phyloP scores from a whole-genome alignment of 2,797 vertebrate species.

The Peromyscus melanophrys region DNA sequence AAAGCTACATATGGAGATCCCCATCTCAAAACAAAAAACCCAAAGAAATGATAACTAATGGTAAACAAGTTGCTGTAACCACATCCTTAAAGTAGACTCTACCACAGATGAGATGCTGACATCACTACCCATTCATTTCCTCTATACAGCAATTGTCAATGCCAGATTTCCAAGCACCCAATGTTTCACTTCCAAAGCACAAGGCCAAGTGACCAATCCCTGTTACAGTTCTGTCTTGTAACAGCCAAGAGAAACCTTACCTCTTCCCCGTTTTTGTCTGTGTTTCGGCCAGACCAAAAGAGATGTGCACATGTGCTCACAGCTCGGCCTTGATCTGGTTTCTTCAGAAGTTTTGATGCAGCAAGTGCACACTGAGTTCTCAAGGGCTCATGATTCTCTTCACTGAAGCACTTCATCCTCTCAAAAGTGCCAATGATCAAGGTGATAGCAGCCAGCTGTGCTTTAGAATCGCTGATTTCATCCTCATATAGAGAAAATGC shows the following conservation, averaged over 20 bases:
- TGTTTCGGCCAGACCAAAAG: slow-evolving; percentile 98
- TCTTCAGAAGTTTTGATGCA: slow-evolving; percentile 98
- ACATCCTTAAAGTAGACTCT: neutral
- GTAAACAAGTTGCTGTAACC: neutral
- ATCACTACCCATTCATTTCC: neutral
- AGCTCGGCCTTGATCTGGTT: slow-evolving; percentile 98
- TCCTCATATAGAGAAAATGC: slow-evolving; percentile 99
- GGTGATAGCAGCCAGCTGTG: slow-evolving; percentile 98
- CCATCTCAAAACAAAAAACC: slow-evolving; percentile 5
- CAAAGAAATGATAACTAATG: neutral
- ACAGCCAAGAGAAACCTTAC: slow-evolving; percentile 84
- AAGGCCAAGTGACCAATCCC: neutral
- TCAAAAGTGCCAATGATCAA: slow-evolving; percentile 99
- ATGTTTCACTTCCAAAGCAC: neutral
- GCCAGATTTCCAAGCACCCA: neutral
- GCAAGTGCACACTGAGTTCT: slow-evolving; percentile 98
- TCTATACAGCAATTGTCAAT: neutral
- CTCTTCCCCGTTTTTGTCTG: slow-evolving; percentile 97
- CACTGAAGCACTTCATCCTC: slow-evolving; percentile 98
- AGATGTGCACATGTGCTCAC: slow-evolving; percentile 99
- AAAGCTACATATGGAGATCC: neutral
- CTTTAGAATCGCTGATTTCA: slow-evolving; percentile 99
- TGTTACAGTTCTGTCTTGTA: neutral
- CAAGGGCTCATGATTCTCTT: slow-evolving; percentile 98
- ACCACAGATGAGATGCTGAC: neutral